These are phyloP conservation scores for Pionites leucogaster DNA, from an alignment of 2,113 vertebrate genomes.

Conservation along the genomic window DNA sequence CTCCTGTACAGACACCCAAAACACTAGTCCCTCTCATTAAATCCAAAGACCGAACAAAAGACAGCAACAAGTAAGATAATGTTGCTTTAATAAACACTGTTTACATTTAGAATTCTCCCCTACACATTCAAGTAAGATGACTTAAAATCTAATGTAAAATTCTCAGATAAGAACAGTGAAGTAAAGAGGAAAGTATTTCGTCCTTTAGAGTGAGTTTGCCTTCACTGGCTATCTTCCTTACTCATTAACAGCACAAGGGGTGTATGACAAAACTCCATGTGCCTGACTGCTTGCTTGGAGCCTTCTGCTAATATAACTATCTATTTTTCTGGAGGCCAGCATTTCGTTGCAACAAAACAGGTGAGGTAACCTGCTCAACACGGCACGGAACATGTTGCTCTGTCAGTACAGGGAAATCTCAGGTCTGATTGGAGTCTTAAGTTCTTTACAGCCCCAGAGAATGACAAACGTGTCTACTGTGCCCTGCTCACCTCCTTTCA, in stretches of 20 bases:
- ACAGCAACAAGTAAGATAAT: not conserved
- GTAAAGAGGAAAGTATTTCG: not conserved
- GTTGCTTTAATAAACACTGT: not conserved
- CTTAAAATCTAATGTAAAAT: not conserved
- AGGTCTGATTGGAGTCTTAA: not conserved
- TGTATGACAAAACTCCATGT: not conserved
- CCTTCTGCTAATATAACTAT: not conserved
- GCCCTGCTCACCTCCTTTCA: not conserved
- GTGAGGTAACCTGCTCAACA: not conserved
- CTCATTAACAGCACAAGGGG: not conserved
- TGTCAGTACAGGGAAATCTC: not conserved
- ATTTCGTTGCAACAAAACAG: not conserved
- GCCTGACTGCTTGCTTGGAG: not conserved
- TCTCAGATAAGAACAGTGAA: not conserved
- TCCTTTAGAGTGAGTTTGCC: not conserved
- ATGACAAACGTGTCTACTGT: not conserved
- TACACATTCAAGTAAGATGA: not conserved
- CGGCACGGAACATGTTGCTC: fast-evolving
- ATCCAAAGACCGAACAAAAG: not conserved
- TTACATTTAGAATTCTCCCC: not conserved
- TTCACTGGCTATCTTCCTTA: not conserved
- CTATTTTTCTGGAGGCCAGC: not conserved
- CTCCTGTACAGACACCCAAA: not conserved
- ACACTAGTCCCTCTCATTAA: not conserved
- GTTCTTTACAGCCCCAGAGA: not conserved